These are phyloP conservation scores for Phyllotis vaccarum DNA, from an alignment of 2,797 vertebrate genomes.

Conservation along the genomic window DNA sequence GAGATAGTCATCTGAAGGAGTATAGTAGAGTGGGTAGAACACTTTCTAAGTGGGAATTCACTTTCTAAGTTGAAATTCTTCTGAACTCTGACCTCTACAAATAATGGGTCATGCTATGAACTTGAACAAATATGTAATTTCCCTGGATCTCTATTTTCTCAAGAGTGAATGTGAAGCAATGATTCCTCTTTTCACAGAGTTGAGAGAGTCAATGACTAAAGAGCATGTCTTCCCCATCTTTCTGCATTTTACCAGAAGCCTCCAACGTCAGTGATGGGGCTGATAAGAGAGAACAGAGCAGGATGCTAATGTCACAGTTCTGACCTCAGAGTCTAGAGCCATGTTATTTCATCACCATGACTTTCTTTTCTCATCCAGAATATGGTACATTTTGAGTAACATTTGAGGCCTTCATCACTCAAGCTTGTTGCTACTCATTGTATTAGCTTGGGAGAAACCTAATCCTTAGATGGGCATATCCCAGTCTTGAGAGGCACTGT, in stretches of 20 bases:
- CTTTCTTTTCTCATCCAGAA: background rate
- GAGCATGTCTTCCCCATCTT: background rate
- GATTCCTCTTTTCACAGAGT: background rate
- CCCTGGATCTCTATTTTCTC: background rate
- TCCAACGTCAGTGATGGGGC: background rate
- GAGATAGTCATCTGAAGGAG: background rate
- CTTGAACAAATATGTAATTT: background rate
- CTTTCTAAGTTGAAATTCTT: background rate
- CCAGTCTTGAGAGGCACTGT: background rate
- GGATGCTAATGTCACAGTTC: background rate
- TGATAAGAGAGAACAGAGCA: background rate
- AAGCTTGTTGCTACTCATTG: background rate
- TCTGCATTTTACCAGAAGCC: background rate
- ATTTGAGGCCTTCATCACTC: background rate
- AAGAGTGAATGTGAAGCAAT: background rate
- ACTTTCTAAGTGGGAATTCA: background rate
- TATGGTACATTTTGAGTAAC: background rate
- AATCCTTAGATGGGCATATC: background rate
- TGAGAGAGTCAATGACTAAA: background rate
- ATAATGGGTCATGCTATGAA: background rate
- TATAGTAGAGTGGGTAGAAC: background rate
- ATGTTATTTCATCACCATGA: background rate
- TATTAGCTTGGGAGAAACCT: background rate
- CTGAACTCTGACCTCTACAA: background rate
- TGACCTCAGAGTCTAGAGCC: background rate